These are phyloP conservation scores for Montipora capricornis DNA, from an alignment of 64 coral and sea anemone species.

Conservation along the genomic window DNA sequence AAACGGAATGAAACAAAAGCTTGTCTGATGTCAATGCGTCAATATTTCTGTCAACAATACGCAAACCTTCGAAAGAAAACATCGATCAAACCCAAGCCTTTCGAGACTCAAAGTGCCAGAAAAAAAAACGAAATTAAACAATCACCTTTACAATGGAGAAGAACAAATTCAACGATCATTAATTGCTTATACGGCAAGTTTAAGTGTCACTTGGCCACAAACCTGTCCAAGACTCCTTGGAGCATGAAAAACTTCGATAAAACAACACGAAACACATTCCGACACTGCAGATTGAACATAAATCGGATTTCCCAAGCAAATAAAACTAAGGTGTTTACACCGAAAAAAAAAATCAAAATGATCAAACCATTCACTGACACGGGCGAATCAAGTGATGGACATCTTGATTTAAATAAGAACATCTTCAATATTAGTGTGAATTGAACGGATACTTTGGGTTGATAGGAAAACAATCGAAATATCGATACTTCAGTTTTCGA, in stretches of 20 bases:
- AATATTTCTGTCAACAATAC: no score
- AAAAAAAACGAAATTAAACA: no score
- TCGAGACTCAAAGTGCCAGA: no score
- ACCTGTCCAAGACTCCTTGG: no score
- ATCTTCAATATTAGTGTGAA: neutral
- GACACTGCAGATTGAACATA: neutral
- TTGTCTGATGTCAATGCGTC: neutral
- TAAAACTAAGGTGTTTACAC: neutral
- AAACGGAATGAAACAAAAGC: neutral
- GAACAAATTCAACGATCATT: no score
- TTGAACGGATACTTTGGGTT: neutral
- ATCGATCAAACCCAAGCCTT: no score
- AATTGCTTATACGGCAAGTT: no score
- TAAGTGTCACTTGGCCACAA: conserved; percentile 6
- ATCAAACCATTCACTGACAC: neutral
- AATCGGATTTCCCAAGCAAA: conserved; percentile 28
- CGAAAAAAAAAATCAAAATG: neutral
- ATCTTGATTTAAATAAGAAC: conserved; percentile 24
- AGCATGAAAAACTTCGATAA: neutral
- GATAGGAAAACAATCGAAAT: neutral
- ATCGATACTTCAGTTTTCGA: neutral
- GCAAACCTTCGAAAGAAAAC: no score
- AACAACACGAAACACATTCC: neutral
- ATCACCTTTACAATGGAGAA: neutral
- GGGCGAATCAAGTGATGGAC: neutral